Evolutionary conservation across 2,888 invertebrate genomes (phyloP).

Genomic region (Oscheius sp.): DNA sequence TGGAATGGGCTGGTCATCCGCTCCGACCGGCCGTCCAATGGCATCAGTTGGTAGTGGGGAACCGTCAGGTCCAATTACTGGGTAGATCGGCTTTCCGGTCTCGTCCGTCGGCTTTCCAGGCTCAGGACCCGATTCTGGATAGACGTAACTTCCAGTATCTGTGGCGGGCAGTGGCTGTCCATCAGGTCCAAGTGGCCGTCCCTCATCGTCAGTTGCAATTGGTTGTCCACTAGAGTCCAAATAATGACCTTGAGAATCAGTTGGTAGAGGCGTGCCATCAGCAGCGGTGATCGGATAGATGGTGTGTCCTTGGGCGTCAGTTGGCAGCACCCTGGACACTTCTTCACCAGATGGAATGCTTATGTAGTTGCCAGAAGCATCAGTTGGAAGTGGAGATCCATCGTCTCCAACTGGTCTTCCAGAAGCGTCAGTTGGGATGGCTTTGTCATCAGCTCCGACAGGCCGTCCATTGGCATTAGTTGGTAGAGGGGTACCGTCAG

Average conservation of each 20-base stretch:
- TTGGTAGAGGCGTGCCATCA: constrained; percentile 45
- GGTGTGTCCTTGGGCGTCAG: constrained; percentile 59
- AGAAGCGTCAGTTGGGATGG: constrained; percentile 44
- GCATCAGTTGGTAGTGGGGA: constrained; percentile 43
- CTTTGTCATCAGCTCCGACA: too few relatives aligned
- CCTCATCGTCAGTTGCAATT: constrained; percentile 31
- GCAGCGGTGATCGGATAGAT: constrained; percentile 64
- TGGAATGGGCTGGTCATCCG: constrained; percentile 47
- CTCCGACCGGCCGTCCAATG: constrained; percentile 38
- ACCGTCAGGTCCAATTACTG: constrained; percentile 48
- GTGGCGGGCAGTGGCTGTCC: constrained; percentile 45
- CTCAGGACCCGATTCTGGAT: not conserved
- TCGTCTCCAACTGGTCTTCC: constrained; percentile 40
- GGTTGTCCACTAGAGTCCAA: constrained; percentile 57
- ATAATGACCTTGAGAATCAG: constrained; percentile 37
- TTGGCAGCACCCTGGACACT: constrained; percentile 34
- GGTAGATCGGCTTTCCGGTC: constrained; percentile 31
- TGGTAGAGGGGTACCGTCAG: too few relatives aligned
- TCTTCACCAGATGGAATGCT: constrained; percentile 5
- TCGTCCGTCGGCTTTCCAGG: constrained; percentile 45
- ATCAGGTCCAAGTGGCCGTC: constrained; percentile 42
- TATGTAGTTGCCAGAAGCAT: constrained; percentile 44
- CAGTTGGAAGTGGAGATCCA: constrained; percentile 49
- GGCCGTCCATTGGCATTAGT: too few relatives aligned
- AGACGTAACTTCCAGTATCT: constrained; percentile 29